Evolutionary conservation across 2,113 vertebrate species (phyloP).

Genomic region (Nannobrachium achirus): DNA sequence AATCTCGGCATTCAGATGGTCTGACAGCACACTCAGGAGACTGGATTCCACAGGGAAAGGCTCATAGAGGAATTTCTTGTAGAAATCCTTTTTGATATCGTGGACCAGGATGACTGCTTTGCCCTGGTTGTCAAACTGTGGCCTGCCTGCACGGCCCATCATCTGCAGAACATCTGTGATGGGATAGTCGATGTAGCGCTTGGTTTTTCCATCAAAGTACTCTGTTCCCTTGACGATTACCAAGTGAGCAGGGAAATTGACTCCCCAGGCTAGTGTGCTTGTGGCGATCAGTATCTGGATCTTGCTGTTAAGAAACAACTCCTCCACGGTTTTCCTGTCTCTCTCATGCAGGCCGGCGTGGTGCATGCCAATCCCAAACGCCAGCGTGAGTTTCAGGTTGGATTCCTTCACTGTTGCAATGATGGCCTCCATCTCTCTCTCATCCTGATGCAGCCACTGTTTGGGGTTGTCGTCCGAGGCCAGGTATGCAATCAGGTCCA

Average conservation of each 20-base stretch:
- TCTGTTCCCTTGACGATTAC: conserved; percentile 98
- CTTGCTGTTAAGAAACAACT: conserved; percentile 98
- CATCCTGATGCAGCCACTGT: conserved; percentile 98
- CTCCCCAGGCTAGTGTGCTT: conserved; percentile 97
- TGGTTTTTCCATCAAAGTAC: conserved; percentile 96
- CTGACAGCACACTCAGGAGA: conserved; percentile 91
- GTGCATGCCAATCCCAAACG: conserved; percentile 97
- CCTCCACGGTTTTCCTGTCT: conserved; percentile 95
- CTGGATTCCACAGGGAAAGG: conserved; percentile 98
- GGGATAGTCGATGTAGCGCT: conserved; percentile 96
- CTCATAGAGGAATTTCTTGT: conserved; percentile 99
- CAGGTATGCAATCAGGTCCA: conserved; percentile 95
- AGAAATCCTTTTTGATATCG: conserved; percentile 99
- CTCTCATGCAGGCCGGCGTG: conserved; percentile 95
- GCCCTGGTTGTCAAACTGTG: conserved; percentile 98
- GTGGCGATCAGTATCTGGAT: conserved; percentile 98
- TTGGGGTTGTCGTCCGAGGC: conserved; percentile 98
- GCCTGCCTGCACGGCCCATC: conserved; percentile 97
- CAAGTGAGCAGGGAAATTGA: conserved; percentile 98
- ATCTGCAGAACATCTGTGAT: conserved; percentile 99
- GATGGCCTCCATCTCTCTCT: conserved; percentile 94
- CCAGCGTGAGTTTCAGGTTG: conserved; percentile 95
- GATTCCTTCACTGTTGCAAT: conserved; percentile 92
- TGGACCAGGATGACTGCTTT: conserved; percentile 98
- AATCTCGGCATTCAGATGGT: conserved; percentile 97